Evolutionary conservation across 2,888 invertebrate genomes (phyloP), one percentile per base, ranked within the genome.

Genomic region (Anagyrus pseudococci): DNA sequence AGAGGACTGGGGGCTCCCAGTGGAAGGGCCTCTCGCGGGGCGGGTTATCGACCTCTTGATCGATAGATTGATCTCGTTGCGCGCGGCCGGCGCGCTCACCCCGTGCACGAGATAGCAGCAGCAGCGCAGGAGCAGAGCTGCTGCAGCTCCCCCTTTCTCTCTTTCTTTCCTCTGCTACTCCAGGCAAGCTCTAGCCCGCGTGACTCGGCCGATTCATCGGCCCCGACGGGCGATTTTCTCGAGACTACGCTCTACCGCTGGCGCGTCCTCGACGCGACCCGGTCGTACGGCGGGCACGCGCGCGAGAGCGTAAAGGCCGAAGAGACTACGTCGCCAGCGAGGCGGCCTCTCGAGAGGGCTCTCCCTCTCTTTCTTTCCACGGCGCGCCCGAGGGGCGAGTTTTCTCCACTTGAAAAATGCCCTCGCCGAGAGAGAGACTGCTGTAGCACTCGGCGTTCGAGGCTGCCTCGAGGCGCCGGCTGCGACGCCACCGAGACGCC

Each of bases 131-230:
- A 15, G 20, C 22, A 10, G 20, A 7, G 13, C 25, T 20, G 13
- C 25, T 17, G 6, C 50, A 29, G 6, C 10, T 23, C 15, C 26
- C 49, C 48, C 40, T 20, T 23, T 46, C 46, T 20, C 23, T 25
- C 49, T 54, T 23, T 15, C 40, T 40, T 37, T 7, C 59, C 48
- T 26, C 67, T 46, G 17, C 13, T 40, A 2, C 46, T 17, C 17
- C n/a, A n/a, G n/a, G n/a, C n/a, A n/a, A n/a, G n/a, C n/a, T 10
- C 46, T 52, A 48, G 41, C 58, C 54, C 33, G 61, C 68, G 67
- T 69, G 67, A 73, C 66, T 72, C 68, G 68, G 61, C 68, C 69
- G 69, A 71, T 72, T 71, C 70, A 68, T 71, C 68, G 66, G 33
- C 56, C 47, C 15, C 60, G 61, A 43, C 59, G 60, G 57, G 53